Conservation (phyloP, 2,888 invertebrate species). For the Dione juno region DNA sequence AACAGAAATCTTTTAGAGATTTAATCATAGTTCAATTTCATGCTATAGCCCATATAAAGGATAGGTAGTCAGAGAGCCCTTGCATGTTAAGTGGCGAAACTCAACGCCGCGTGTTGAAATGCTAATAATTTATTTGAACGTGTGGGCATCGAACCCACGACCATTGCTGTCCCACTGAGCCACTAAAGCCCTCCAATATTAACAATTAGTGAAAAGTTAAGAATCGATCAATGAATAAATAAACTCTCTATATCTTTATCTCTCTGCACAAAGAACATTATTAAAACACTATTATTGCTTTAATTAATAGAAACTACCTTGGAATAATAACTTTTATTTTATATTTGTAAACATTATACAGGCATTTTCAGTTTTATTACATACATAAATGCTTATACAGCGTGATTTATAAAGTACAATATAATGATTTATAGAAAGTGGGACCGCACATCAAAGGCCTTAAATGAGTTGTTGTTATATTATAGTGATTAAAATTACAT, state of each 20-base stretch:
- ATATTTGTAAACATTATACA: not conserved
- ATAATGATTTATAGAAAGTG: slow-evolving; percentile 14
- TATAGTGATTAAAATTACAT: slow-evolving; percentile 17
- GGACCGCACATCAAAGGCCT: not conserved
- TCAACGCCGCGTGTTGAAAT: not conserved
- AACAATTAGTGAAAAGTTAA: too few species aligned
- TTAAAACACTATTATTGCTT: too few species aligned
- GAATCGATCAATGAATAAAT: too few species aligned
- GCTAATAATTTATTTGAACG: not conserved
- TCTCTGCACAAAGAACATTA: too few species aligned
- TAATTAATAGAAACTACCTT: too few species aligned
- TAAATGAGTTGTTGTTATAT: slow-evolving; percentile 8
- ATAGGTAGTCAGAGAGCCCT: too few species aligned
- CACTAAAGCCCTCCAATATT: too few species aligned
- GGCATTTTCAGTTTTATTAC: not conserved
- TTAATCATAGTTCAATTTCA: too few species aligned
- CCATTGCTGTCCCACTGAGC: not conserved
- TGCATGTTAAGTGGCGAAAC: not conserved
- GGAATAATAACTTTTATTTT: too few species aligned
- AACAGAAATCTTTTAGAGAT: too few species aligned
- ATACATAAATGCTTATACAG: not conserved
- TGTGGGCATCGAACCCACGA: not conserved
- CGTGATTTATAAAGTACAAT: slow-evolving; percentile 2
- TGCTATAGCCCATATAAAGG: too few species aligned
- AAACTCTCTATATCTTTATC: too few species aligned